A percentile compares a stretch with the other conserved stretches of the same genome.
phyloP scores from a whole-genome alignment of 1,140 invertebrate species.

The Acyrthosiphon pisum region DNA sequence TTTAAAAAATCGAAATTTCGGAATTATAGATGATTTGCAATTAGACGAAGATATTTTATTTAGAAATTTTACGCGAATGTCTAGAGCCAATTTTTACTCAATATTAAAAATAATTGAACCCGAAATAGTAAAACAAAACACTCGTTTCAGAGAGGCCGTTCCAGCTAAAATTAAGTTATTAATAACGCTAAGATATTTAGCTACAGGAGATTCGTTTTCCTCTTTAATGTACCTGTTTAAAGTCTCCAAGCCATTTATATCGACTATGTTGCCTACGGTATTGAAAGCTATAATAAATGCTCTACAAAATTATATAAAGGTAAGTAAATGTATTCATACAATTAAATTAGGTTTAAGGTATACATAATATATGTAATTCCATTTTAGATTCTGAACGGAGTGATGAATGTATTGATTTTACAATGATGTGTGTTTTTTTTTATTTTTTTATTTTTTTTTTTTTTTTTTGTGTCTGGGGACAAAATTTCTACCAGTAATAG shows the following conservation, averaged over 20 bases:
- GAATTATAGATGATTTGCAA: neutral
- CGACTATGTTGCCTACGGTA: constrained; percentile 12
- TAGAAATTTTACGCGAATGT: constrained; percentile 21
- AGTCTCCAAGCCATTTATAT: neutral
- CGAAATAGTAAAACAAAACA: constrained; percentile 12
- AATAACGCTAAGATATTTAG: constrained; percentile 26
- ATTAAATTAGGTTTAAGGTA: neutral
- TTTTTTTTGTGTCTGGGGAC: no score
- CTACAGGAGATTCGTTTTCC: neutral
- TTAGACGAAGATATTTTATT: constrained; percentile 40
- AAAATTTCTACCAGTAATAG: no score
- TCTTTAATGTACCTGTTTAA: constrained; percentile 32
- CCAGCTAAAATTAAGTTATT: neutral
- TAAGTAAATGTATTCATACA: neutral
- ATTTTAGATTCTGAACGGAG: no score
- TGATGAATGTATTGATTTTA: no score
- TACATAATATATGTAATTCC: no score
- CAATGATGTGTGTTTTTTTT: no score
- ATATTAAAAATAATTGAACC: constrained; percentile 34
- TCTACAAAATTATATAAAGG: neutral
- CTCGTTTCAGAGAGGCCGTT: neutral
- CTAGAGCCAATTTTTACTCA: neutral
- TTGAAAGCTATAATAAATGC: neutral
- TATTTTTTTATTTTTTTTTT: no score
- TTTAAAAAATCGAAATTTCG: constrained; percentile 15